These are phyloP conservation scores for Episyrphus balteatus DNA, from an alignment of 1,140 invertebrate species.

Conservation along the genomic window DNA sequence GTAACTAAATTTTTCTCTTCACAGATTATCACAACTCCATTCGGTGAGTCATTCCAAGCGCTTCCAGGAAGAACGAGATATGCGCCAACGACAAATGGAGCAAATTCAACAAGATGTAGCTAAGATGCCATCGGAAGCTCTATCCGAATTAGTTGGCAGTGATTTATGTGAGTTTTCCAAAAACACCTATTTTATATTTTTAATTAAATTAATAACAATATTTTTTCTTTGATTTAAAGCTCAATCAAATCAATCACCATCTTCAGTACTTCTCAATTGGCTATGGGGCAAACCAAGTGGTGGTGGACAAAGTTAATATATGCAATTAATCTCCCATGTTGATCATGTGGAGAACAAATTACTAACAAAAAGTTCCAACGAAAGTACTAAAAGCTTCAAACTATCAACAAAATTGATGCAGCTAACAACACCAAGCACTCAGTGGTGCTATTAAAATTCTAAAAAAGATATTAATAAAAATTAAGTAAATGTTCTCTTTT, in stretches of 20 bases:
- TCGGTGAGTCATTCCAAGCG: conserved; percentile 59
- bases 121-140: conserved; percentile 52
- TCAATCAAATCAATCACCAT: conserved; percentile 61
- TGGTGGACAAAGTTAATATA: neutral
- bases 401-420: too few relatives aligned
- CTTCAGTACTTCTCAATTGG: conserved; percentile 66
- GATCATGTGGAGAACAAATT: too few relatives aligned
- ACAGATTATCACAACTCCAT: conserved; percentile 57
- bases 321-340: neutral
- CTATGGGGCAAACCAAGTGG: conserved; percentile 47
- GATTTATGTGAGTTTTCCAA: conserved; percentile 40
- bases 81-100: conserved; percentile 61
- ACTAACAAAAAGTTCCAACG: too few relatives aligned
- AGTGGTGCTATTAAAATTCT: too few relatives aligned
- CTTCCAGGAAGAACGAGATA: conserved; percentile 61
- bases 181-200: conserved; percentile 6
- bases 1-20: conserved; percentile 3
- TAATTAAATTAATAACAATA: conserved; percentile 22
- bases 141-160: conserved; percentile 52
- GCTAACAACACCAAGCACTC: too few relatives aligned
- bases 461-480: too few relatives aligned
- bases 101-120: conserved; percentile 57
- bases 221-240: conserved; percentile 39
- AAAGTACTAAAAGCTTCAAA: too few relatives aligned
- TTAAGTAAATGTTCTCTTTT: too few relatives aligned